Base-by-base conservation (phyloP, 2,797 vertebrate genomes). In the Trachurus trachurus region DNA sequence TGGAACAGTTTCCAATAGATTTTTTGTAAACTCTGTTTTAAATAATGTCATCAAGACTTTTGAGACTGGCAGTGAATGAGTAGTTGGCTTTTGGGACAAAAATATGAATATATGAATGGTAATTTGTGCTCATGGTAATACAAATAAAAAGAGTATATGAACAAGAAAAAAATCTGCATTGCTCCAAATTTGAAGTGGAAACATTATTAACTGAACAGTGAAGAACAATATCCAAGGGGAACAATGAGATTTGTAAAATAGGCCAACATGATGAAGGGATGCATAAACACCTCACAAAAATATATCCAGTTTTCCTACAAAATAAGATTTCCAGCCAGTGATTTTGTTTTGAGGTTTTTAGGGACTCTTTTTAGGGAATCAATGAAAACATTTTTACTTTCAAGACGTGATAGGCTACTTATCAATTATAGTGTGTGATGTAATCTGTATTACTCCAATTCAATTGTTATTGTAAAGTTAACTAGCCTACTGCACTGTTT, bases 1-100 rank as follows among this genome's bases (percentile, higher is more conserved):
- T 86, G 85, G 86, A 92, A 81, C 76, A 57, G 77, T 87, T 88
- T 92, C 87, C 85, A 87, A 90, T 77, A 71, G 84, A 66, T 62
- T 73, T 87, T 86, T 53, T 90, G 81, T 93, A 93, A 94, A 92
- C 93, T 90, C 88, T 91, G 70, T 75, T 77, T 85, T 86, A 88
- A 92, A 70, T 71, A 78, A 81, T 71, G 76, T 76, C 52, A 66
- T 59, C 37, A 37, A 39, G 40, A 49, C 0, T 71, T 40, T 40
- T 64, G 16, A 68, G 71, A 58, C 39, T 50, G 70, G 42, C 39
- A 57, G 66, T 37, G 22, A 60, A 16, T 44, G 64, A 70, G 31
- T 26, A 29, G 45, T 40, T 70, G 37, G 9, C 52, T 61, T 61
- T 37, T 17, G 44, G 10, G 34, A 52, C 49, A 65, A 65, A 6